These are phyloP conservation scores for Neoascia interrupta DNA, from an alignment of 2,888 invertebrate species.

Conservation along the genomic window DNA sequence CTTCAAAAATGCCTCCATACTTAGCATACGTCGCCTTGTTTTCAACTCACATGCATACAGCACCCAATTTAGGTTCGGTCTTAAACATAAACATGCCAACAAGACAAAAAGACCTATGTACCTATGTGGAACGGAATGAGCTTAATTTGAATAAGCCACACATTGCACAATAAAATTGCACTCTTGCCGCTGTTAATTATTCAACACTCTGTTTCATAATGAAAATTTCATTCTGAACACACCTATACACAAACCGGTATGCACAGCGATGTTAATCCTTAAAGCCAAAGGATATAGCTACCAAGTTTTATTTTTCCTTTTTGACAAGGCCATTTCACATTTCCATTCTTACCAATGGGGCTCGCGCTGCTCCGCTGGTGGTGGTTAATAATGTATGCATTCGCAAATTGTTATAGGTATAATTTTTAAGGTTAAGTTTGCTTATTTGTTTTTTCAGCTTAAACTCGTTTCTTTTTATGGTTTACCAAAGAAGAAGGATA, in stretches of 20 bases:
- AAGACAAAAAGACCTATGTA: neutral
- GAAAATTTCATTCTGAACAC: conserved; percentile 44
- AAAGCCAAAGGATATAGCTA: conserved; percentile 64
- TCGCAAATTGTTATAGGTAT: conserved; percentile 10
- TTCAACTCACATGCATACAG: conserved; percentile 17
- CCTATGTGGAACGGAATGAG: conserved; percentile 8
- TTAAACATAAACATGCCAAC: neutral
- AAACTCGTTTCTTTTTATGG: no score
- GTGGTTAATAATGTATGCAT: conserved; percentile 55
- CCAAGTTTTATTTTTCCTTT: conserved; percentile 7
- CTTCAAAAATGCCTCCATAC: conserved; percentile 14
- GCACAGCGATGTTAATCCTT: neutral
- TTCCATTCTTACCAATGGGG: neutral
- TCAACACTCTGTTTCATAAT: conserved; percentile 58
- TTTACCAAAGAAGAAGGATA: no score
- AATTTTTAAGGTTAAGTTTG: conserved; percentile 49
- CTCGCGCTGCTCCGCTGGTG: conserved; percentile 13
- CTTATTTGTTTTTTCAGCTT: conserved; percentile 21
- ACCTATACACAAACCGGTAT: neutral
- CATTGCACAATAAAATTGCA: conserved; percentile 61
- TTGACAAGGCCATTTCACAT: conserved; percentile 58
- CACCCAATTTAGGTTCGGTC: neutral
- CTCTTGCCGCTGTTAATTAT: conserved; percentile 59
- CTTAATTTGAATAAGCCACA: conserved; percentile 60
- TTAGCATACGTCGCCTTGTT: neutral